Evolutionary conservation across 2,888 invertebrate species (phyloP).

Genomic region (Rhogogaster chlorosoma): DNA sequence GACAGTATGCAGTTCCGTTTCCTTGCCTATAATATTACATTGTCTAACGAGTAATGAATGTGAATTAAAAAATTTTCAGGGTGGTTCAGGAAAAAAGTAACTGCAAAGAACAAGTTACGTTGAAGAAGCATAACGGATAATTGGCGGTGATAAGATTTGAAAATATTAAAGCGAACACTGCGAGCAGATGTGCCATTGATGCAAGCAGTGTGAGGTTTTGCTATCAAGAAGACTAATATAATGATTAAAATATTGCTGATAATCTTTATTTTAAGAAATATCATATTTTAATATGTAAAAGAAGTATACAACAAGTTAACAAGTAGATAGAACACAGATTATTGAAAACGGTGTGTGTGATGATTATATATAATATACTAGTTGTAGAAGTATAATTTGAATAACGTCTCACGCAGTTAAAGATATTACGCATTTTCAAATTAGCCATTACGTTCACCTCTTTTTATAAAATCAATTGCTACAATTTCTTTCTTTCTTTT

Average conservation of each 20-base stretch:
- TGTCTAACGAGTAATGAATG: background rate
- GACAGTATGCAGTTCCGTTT: background rate
- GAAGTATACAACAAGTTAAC: constrained; percentile 71
- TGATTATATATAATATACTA: constrained; percentile 63
- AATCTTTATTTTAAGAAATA: constrained; percentile 73
- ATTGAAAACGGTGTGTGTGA: constrained; percentile 65
- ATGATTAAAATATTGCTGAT: constrained; percentile 71
- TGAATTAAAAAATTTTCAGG: constrained; percentile 73
- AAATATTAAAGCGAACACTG: constrained; percentile 41
- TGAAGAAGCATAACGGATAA: constrained; percentile 61
- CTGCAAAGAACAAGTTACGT: constrained; percentile 71
- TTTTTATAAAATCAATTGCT: background rate
- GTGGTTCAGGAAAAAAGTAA: constrained; percentile 81
- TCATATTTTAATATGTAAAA: constrained; percentile 76
- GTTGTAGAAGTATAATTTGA: constrained; percentile 55
- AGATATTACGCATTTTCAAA: constrained; percentile 7
- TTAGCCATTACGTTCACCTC: constrained; percentile 1
- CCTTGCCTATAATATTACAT: background rate
- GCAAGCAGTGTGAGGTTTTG: constrained; percentile 66
- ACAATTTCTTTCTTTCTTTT: background rate
- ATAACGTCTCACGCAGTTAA: constrained; percentile 39
- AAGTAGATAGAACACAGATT: constrained; percentile 63
- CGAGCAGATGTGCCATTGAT: constrained; percentile 21
- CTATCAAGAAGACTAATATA: constrained; percentile 74
- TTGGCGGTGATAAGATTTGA: constrained; percentile 29